phyloP scores from a whole-genome alignment of 2,113 vertebrate species.

The Bufo bufo region DNA sequence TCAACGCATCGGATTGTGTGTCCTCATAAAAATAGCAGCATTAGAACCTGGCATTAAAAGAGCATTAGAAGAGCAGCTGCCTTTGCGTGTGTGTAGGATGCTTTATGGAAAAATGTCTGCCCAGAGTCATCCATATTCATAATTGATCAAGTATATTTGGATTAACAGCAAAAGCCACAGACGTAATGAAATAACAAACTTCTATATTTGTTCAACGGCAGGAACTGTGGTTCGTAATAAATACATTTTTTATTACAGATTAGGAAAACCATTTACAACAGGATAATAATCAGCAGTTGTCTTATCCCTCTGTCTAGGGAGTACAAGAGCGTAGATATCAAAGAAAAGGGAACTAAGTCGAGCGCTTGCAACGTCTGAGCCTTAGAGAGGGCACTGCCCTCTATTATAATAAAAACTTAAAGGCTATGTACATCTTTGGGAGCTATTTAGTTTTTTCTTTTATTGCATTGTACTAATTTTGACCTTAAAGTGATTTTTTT shows the following conservation, averaged over 20 bases:
- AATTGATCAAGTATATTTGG: constrained; percentile 49
- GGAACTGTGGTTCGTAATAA: constrained; percentile 61
- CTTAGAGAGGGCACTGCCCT: not conserved
- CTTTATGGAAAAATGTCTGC: constrained; percentile 26
- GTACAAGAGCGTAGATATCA: constrained; percentile 60
- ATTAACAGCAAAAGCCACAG: constrained; percentile 56
- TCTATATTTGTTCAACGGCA: constrained; percentile 48
- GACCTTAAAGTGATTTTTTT: too few species aligned
- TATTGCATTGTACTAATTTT: too few species aligned
- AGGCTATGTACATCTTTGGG: too few species aligned
- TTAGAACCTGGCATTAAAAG: constrained; percentile 27
- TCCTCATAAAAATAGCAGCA: constrained; percentile 29
- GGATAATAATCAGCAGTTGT: constrained; percentile 65
- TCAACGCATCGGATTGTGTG: constrained; percentile 12
- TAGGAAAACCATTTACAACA: constrained; percentile 60
- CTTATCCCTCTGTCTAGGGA: not conserved
- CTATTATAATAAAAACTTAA: too few species aligned
- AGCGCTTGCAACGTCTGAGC: not conserved
- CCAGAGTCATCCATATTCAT: constrained; percentile 43
- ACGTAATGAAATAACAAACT: constrained; percentile 58
- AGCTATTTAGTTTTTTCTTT: too few species aligned
- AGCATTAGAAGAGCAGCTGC: constrained; percentile 2
- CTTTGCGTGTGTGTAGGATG: constrained; percentile 22
- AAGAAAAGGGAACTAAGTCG: not conserved
- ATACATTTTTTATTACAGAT: constrained; percentile 60